Evolutionary conservation across 2,888 invertebrate genomes (phyloP).

Genomic region (Idaea aversata): DNA sequence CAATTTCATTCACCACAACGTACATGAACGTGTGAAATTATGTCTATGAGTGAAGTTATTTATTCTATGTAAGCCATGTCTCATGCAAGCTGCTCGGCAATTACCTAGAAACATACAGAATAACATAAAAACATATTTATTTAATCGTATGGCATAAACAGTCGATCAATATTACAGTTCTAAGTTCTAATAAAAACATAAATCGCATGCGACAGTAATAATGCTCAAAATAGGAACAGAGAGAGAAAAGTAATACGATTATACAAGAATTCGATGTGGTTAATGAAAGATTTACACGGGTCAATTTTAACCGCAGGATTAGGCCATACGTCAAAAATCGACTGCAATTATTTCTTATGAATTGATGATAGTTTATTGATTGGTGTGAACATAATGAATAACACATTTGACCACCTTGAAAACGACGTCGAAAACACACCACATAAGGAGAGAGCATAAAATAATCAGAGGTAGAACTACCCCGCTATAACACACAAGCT

Average conservation of each 20-base stretch:
- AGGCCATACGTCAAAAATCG: neutral
- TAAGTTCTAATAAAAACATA: no score
- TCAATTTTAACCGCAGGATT: neutral
- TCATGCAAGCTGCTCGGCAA: slow-evolving; percentile 67
- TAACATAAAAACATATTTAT: slow-evolving; percentile 36
- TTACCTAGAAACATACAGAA: slow-evolving; percentile 59
- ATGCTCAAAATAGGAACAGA: slow-evolving; percentile 18
- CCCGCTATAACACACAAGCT: slow-evolving; percentile 62
- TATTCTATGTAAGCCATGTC: slow-evolving; percentile 66
- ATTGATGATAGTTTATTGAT: slow-evolving; percentile 14
- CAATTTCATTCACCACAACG: slow-evolving; percentile 37
- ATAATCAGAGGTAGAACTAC: slow-evolving; percentile 42
- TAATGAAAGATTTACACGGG: slow-evolving; percentile 7
- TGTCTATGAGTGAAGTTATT: slow-evolving; percentile 55
- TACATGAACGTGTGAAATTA: slow-evolving; percentile 69
- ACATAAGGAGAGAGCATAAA: slow-evolving; percentile 39
- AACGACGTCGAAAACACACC: slow-evolving; percentile 42
- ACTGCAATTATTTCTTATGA: neutral
- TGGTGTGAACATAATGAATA: slow-evolving; percentile 4
- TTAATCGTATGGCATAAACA: no score
- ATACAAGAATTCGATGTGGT: slow-evolving; percentile 26
- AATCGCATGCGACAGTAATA: slow-evolving; percentile 48
- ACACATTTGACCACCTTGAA: slow-evolving; percentile 4
- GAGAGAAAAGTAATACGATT: slow-evolving; percentile 20
- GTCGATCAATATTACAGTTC: no score